These are phyloP conservation scores for Australoheros scitulus DNA, from an alignment of 2,113 vertebrate genomes.

Conservation along the genomic window DNA sequence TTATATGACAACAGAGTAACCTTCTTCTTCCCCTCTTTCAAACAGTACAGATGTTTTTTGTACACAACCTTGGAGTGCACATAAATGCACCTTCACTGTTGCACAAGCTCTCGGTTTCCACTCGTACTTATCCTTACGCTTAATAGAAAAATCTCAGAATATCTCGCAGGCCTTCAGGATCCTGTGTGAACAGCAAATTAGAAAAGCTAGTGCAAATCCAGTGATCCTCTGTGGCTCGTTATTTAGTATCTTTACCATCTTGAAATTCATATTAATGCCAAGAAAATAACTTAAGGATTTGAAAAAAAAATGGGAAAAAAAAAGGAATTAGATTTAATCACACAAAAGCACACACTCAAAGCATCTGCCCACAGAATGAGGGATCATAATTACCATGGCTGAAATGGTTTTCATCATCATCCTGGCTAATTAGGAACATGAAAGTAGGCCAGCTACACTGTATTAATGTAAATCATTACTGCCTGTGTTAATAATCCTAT, in stretches of 20 bases:
- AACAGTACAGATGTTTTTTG: background rate
- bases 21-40: background rate
- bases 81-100: background rate
- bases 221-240: constrained; percentile 5
- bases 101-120: constrained; percentile 10
- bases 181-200: constrained; percentile 9
- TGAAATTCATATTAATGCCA: background rate
- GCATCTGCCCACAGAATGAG: background rate
- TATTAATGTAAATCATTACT: constrained; percentile 20
- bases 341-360: background rate
- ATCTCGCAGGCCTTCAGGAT: constrained; percentile 7
- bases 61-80: constrained; percentile 24
- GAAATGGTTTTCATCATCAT: constrained; percentile 46
- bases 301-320: background rate
- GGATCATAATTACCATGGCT: constrained; percentile 21
- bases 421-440: constrained; percentile 22
- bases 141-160: background rate
- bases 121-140: background rate
- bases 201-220: constrained; percentile 16
- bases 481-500: background rate
- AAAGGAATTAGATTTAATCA: constrained; percentile 35
- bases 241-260: background rate
- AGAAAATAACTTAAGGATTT: background rate
- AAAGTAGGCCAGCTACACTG: constrained; percentile 19
- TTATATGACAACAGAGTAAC: background rate